Evolutionary conservation across 2,797 vertebrate species (phyloP).

Genomic region (Hoplostethus mediterraneus): DNA sequence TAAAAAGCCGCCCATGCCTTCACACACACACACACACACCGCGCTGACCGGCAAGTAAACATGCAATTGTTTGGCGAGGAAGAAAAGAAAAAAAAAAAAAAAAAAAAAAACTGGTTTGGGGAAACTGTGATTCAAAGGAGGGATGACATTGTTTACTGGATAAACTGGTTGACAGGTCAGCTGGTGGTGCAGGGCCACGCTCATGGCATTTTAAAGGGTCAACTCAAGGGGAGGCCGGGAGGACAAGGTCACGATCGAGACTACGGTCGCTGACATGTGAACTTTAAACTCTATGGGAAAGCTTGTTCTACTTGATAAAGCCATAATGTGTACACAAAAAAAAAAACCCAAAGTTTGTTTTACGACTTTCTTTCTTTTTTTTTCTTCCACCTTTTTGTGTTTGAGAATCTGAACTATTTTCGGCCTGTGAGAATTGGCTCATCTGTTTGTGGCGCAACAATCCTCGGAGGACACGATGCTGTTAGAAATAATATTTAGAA

Average conservation of each 20-base stretch:
- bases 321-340: constrained; percentile 43
- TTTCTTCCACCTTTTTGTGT: constrained; percentile 25
- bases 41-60: constrained; percentile 55
- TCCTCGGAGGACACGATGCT: constrained; percentile 30
- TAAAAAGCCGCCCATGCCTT: constrained; percentile 59
- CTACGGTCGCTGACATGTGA: constrained; percentile 36
- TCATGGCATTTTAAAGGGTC: constrained; percentile 35
- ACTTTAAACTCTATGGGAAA: constrained; percentile 35
- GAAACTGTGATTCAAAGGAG: constrained; percentile 39
- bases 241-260: constrained; percentile 54
- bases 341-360: constrained; percentile 51
- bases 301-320: constrained; percentile 33
- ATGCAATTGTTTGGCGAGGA: constrained; percentile 55
- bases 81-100: neutral
- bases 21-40: too few relatives aligned
- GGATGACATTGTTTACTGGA: constrained; percentile 38
- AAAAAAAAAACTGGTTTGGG: constrained; percentile 6
- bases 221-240: constrained; percentile 37
- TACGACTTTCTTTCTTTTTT: constrained; percentile 32
- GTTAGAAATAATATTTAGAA: constrained; percentile 42
- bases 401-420: constrained; percentile 30
- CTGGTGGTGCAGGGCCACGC: constrained; percentile 34
- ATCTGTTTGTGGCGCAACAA: constrained; percentile 50
- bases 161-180: constrained; percentile 56
- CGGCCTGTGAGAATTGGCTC: constrained; percentile 25